A percentile compares a stretch with the other conserved stretches of the same genome.
Evolutionary conservation across 2,797 vertebrate species (phyloP).

Genomic region (Amniataba percoides): DNA sequence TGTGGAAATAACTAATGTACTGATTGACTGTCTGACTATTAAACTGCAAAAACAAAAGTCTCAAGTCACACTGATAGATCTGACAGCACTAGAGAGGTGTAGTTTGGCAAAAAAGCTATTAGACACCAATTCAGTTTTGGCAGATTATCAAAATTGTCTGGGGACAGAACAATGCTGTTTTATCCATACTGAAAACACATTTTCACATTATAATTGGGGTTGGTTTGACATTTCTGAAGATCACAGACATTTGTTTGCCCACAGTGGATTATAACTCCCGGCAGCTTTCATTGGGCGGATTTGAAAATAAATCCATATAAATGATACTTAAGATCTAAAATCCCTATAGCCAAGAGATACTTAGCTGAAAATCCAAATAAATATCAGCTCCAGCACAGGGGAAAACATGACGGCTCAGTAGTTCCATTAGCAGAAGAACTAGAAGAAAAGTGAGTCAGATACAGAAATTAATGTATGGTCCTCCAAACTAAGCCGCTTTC

Average conservation of each 20-base stretch:
- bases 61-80: not conserved
- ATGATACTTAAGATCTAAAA: slow-evolving; percentile 21
- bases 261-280: slow-evolving; percentile 18
- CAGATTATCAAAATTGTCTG: slow-evolving; percentile 35
- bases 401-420: slow-evolving; percentile 11
- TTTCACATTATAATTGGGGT: slow-evolving; percentile 13
- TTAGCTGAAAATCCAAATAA: slow-evolving; percentile 6
- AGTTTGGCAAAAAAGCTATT: slow-evolving; percentile 55
- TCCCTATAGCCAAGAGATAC: slow-evolving; percentile 13
- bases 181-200: slow-evolving; percentile 31
- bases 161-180: not conserved
- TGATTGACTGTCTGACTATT: not conserved
- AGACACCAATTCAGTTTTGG: slow-evolving; percentile 59
- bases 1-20: slow-evolving; percentile 25
- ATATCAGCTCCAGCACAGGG: not conserved
- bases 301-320: slow-evolving; percentile 31
- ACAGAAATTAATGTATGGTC: not conserved
- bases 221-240: slow-evolving; percentile 19
- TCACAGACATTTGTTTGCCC: slow-evolving; percentile 23
- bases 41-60: slow-evolving; percentile 4
- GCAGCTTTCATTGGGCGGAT: slow-evolving; percentile 8
- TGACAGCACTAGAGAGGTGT: slow-evolving; percentile 53
- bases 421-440: slow-evolving; percentile 9
- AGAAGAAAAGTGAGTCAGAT: slow-evolving; percentile 18
- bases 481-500: slow-evolving; percentile 17